A percentile compares a stretch with the other conserved stretches of the same genome.
phyloP scores from a whole-genome alignment of 2,797 vertebrate genomes.

The Anabas testudineus region DNA sequence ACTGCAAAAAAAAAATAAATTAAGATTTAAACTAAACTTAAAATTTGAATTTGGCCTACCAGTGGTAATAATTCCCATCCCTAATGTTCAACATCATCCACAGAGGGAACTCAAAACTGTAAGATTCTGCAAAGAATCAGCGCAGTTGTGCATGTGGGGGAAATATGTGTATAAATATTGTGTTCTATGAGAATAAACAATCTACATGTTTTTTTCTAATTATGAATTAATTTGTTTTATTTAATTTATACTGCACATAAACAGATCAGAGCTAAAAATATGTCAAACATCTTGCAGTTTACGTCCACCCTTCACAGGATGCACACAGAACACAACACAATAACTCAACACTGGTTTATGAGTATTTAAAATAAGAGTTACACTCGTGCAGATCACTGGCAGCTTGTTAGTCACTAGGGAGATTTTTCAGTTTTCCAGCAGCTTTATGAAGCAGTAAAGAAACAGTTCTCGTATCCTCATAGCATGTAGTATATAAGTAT shows the following conservation, averaged over 20 bases:
- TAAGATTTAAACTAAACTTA: too few relatives aligned
- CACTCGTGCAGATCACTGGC: background rate
- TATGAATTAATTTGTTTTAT: too few relatives aligned
- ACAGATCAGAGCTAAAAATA: too few relatives aligned
- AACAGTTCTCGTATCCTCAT: background rate
- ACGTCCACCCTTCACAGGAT: conserved; percentile 19
- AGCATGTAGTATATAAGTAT: too few relatives aligned
- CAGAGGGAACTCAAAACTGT: conserved; percentile 28
- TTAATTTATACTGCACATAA: too few relatives aligned
- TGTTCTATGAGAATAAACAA: background rate
- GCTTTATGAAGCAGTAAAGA: conserved; percentile 18
- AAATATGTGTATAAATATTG: too few relatives aligned
- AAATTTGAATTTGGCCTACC: too few relatives aligned
- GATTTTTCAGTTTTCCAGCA: background rate
- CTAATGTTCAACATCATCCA: conserved; percentile 14
- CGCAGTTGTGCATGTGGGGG: background rate
- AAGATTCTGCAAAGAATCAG: conserved; percentile 6
- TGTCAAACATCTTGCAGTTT: conserved; percentile 36
- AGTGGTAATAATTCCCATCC: conserved; percentile 44
- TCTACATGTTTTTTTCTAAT: too few relatives aligned
- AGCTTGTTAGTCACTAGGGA: background rate
- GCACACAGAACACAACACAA: conserved; percentile 23
- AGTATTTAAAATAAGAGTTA: background rate
- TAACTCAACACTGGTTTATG: background rate
- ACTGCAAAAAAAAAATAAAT: too few relatives aligned